A percentile compares a stretch with the other conserved stretches of the same genome.
Conservation (phyloP, 2,888 invertebrate genomes). For the Eledona agricola region DNA sequence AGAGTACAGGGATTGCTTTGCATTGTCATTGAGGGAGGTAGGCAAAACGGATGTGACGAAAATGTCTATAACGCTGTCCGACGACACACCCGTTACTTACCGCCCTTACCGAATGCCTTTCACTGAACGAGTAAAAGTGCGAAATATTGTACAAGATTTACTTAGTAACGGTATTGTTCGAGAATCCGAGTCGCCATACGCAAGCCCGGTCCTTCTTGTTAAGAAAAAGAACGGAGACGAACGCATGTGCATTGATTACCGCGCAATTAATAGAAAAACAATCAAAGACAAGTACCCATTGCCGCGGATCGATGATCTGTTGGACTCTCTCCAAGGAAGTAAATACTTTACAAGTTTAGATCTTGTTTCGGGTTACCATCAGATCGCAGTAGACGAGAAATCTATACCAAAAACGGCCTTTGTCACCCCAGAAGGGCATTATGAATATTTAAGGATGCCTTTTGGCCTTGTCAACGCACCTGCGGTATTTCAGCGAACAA, state of each 20-base stretch:
- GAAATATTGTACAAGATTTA: constrained; percentile 41
- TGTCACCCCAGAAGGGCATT: constrained; percentile 53
- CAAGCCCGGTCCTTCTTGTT: constrained; percentile 39
- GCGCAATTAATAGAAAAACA: constrained; percentile 51
- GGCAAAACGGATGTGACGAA: constrained; percentile 13
- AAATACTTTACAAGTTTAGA: constrained; percentile 51
- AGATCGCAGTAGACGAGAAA: constrained; percentile 47
- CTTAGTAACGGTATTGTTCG: constrained; percentile 41
- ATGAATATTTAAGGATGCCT: constrained; percentile 52
- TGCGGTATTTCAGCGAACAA: constrained; percentile 39
- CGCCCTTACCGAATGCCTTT: constrained; percentile 37
- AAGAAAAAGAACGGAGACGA: constrained; percentile 42
- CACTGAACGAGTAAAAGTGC: constrained; percentile 35
- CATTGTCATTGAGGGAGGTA: constrained; percentile 18
- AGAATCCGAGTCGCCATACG: constrained; percentile 48
- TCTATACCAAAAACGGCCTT: constrained; percentile 51
- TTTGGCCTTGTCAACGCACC: constrained; percentile 56
- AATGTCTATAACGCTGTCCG: constrained; percentile 26
- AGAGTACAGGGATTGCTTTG: constrained; percentile 34
- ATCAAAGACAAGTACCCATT: constrained; percentile 52
- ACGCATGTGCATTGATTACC: constrained; percentile 49
- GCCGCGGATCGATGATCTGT: constrained; percentile 51
- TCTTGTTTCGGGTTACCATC: constrained; percentile 48
- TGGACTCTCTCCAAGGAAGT: constrained; percentile 45
- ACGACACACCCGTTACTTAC: constrained; percentile 37